These are phyloP conservation scores for Phyllostomus hastatus DNA, from an alignment of 2,113 vertebrate species.

Conservation along the genomic window DNA sequence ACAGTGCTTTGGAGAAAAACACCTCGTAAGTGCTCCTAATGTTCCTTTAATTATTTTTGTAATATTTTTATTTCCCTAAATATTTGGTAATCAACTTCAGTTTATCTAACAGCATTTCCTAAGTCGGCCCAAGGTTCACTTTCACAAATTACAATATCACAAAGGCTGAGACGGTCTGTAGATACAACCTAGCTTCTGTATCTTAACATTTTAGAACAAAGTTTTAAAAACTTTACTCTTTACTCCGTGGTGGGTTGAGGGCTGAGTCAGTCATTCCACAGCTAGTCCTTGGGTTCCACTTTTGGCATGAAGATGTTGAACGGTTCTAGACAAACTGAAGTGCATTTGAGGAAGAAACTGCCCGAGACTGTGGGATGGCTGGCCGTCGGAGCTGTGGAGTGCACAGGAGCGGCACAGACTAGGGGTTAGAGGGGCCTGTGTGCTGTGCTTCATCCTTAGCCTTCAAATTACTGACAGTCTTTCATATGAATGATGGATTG, in stretches of 20 bases:
- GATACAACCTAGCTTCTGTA: neutral
- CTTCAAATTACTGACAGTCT: neutral
- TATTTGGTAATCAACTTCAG: constrained; percentile 41
- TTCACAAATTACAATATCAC: constrained; percentile 23
- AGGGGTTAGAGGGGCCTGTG: neutral
- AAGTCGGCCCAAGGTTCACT: constrained; percentile 17
- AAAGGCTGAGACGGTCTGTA: neutral
- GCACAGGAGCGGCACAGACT: neutral
- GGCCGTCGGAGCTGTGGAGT: neutral
- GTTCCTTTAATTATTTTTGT: constrained; percentile 41
- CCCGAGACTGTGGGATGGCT: neutral
- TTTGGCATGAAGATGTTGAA: neutral
- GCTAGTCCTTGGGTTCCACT: neutral
- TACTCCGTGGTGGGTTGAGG: neutral
- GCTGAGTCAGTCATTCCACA: neutral
- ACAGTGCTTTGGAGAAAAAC: neutral
- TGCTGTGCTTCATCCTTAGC: neutral
- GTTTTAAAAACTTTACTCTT: neutral
- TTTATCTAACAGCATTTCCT: neutral
- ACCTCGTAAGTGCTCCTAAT: neutral
- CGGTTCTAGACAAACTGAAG: neutral
- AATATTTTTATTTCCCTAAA: constrained; percentile 42
- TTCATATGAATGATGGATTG: neutral
- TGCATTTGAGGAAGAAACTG: neutral
- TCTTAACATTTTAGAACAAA: neutral